Evolutionary conservation across 2,113 vertebrate genomes (phyloP), one percentile per base, ranked within the genome.

Genomic region (Castor canadensis): DNA sequence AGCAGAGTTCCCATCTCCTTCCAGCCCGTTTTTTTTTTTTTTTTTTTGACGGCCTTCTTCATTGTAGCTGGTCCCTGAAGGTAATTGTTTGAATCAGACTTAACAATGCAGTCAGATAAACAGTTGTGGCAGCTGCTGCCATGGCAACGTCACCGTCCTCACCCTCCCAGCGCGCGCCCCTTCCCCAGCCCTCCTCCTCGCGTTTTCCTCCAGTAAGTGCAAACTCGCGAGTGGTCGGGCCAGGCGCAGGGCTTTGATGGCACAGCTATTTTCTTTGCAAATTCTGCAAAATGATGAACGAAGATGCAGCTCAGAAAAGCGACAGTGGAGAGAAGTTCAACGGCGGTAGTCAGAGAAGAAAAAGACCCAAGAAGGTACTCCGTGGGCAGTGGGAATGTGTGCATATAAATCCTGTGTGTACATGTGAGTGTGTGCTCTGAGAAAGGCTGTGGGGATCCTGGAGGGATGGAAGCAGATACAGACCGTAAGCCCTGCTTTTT

Each of bases 301-400:
- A 98, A 86, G 98, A 99, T 95, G 98, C 98, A 95, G 98, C 99
- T 97, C 99, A 98, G 97, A 99, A 98, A 98, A 99, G 99, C 98
- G 99, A 99, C 98, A 97, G 99, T 92, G 99, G 98, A 2, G 99
- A 99, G 96, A 99, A 98, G 89, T 98, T 98, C 96, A 99, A 99
- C 28, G 99, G 99, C 54, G 96, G 98, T 60, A 99, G 98, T 26
- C 99, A 99, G 97, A 96, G 99, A 62, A 99, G 99, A 67, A 99
- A 99, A 96, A 99, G 98, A 98, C 99, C 99, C 97, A 99, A 98
- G 97, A 99, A 99, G 99, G 99, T 99, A 99, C 96, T 87, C 35
- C 3, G 82, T 73, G 3, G 3, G 64, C 38, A 85, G 83, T 35
- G 35, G 45, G 54, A 38, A 84, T n/a, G 72, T 62, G 40, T 64